Conservation (phyloP, 2,797 vertebrate genomes). For the Podargus strigoides region DNA sequence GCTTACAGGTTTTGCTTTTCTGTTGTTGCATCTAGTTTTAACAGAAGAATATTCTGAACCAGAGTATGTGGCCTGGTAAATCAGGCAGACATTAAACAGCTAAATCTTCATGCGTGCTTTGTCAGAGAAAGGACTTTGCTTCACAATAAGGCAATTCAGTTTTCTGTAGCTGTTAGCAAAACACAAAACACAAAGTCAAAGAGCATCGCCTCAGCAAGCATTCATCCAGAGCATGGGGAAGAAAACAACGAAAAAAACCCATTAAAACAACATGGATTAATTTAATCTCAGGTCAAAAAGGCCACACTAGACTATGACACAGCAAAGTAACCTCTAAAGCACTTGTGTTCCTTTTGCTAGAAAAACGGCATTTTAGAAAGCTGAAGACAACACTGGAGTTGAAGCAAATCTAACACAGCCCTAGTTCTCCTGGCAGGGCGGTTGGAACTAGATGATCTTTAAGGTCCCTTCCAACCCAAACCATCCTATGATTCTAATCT, state of each 20-base stretch:
- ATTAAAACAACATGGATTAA: background rate
- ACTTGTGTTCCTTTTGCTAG: background rate
- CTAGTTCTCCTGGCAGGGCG: no score
- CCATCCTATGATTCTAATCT: no score
- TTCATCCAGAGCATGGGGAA: background rate
- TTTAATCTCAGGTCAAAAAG: background rate
- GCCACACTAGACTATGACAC: background rate
- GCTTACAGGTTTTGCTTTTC: background rate
- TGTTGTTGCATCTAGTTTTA: background rate
- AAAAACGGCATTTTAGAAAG: background rate
- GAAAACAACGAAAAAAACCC: background rate
- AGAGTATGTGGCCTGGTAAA: background rate
- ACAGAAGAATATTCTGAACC: background rate
- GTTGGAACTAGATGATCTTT: no score
- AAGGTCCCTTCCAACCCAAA: no score
- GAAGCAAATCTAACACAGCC: background rate
- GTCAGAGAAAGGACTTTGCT: background rate
- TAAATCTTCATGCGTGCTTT: background rate
- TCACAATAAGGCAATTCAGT: rapidly evolving
- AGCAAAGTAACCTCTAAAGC: background rate
- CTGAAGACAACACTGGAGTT: background rate
- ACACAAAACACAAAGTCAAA: background rate
- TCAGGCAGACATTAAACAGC: rapidly evolving
- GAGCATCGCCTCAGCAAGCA: background rate
- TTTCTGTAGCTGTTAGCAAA: background rate